Evolutionary conservation across 2,888 invertebrate genomes (phyloP).

Genomic region (Crocallis elinguaria): DNA sequence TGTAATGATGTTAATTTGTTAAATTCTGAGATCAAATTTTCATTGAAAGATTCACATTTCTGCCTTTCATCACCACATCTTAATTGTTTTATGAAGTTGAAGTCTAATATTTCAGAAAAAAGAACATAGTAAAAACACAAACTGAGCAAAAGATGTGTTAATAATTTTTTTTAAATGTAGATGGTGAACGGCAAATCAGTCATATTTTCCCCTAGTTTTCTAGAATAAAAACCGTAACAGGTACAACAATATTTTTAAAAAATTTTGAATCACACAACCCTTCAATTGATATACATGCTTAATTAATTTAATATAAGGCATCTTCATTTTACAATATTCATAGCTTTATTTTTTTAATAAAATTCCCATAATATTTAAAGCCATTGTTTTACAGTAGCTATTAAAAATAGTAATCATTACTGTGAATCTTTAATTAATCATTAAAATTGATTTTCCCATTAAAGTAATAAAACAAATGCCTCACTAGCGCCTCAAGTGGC

Average conservation of each 20-base stretch:
- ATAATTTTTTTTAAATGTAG: too few relatives aligned
- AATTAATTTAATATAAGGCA: too few relatives aligned
- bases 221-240: neutral
- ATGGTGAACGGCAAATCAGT: slow-evolving; percentile 14
- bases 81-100: neutral
- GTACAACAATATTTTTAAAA: slow-evolving; percentile 3
- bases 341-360: too few relatives aligned
- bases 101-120: neutral
- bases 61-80: slow-evolving; percentile 28
- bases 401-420: too few relatives aligned
- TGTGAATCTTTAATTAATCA: too few relatives aligned
- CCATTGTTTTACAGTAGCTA: too few relatives aligned
- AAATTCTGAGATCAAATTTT: slow-evolving; percentile 74
- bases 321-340: too few relatives aligned
- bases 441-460: too few relatives aligned
- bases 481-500: too few relatives aligned
- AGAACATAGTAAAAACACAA: neutral
- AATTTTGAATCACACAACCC: slow-evolving; percentile 21
- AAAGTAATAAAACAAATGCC: too few relatives aligned
- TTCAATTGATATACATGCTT: slow-evolving; percentile 1
- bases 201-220: slow-evolving; percentile 7
- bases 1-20: slow-evolving; percentile 51
- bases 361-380: too few relatives aligned
- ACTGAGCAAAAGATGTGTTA: neutral
- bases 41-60: slow-evolving; percentile 61